Conservation (phyloP, 2,113 vertebrate genomes). For the Rhinichthys klamathensis region DNA sequence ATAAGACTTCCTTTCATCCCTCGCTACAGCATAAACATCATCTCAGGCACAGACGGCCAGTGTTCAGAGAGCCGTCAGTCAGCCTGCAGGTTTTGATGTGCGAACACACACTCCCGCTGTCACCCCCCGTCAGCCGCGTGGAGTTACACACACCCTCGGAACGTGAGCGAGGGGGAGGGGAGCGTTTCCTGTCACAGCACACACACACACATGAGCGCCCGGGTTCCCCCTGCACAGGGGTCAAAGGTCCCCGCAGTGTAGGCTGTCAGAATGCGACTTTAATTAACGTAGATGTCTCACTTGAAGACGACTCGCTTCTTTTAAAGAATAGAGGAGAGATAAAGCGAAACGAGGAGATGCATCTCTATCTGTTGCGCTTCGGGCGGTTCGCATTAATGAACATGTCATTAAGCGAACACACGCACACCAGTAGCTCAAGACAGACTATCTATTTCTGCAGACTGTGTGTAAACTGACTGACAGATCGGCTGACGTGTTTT, state of each 20-base stretch:
- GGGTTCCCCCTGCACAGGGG: constrained; percentile 49
- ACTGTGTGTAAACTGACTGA: constrained; percentile 1
- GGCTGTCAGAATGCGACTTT: constrained; percentile 47
- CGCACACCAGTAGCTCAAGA: constrained; percentile 1
- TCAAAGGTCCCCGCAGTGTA: constrained; percentile 68
- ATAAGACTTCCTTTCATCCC: constrained; percentile 58
- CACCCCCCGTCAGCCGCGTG: constrained; percentile 57
- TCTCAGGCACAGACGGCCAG: constrained; percentile 13
- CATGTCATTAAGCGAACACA: constrained; percentile 56
- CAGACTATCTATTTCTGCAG: background rate
- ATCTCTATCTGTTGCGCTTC: constrained; percentile 51
- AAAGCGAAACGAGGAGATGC: constrained; percentile 36
- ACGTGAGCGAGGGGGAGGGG: background rate
- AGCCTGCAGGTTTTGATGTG: constrained; percentile 61
- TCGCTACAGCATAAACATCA: background rate
- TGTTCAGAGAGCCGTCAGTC: constrained; percentile 65
- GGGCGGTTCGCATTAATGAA: constrained; percentile 66
- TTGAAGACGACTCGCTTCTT: constrained; percentile 43
- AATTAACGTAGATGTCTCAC: constrained; percentile 64
- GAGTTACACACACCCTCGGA: background rate
- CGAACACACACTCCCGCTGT: constrained; percentile 67
- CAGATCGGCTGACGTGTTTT: background rate
- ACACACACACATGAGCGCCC: background rate
- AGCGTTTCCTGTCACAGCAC: constrained; percentile 27
- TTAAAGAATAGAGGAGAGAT: constrained; percentile 38